phyloP scores from a whole-genome alignment of 2,113 vertebrate genomes.

The Addax nasomaculatus region DNA sequence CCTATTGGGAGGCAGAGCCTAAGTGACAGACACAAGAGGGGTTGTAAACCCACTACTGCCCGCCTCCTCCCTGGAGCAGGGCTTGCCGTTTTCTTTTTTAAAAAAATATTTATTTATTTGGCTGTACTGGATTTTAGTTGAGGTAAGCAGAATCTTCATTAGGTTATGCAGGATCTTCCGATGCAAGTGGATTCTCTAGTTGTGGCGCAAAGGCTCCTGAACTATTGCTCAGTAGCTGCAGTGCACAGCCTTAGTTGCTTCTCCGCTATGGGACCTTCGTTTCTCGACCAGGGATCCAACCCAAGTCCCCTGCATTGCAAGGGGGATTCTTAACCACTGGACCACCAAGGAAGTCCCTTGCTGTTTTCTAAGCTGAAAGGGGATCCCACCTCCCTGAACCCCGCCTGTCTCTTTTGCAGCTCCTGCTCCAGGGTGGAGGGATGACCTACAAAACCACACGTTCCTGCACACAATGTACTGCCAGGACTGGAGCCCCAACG shows the following conservation, averaged over 20 bases:
- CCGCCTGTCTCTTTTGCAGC: conserved; percentile 15
- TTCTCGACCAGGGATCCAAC: not conserved
- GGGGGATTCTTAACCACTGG: not conserved
- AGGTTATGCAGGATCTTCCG: not conserved
- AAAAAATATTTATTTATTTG: not conserved
- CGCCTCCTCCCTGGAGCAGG: not conserved
- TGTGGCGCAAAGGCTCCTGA: not conserved
- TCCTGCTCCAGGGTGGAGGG: not conserved
- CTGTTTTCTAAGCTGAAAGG: not conserved
- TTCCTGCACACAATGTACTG: conserved; percentile 69
- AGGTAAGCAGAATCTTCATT: not conserved
- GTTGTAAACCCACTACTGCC: no score
- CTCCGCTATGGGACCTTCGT: not conserved
- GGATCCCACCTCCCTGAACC: not conserved
- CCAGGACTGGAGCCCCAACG: not conserved
- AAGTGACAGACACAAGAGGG: not conserved
- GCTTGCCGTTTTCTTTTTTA: not conserved
- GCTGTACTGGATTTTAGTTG: not conserved
- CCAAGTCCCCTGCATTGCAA: not conserved
- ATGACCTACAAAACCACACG: conserved; percentile 49
- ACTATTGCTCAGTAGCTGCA: not conserved
- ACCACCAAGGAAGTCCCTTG: not conserved
- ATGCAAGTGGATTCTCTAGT: not conserved
- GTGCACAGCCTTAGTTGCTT: not conserved
- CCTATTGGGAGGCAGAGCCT: not conserved